Conservation (phyloP, 2,888 invertebrate genomes). For the Nomada fucata region DNA sequence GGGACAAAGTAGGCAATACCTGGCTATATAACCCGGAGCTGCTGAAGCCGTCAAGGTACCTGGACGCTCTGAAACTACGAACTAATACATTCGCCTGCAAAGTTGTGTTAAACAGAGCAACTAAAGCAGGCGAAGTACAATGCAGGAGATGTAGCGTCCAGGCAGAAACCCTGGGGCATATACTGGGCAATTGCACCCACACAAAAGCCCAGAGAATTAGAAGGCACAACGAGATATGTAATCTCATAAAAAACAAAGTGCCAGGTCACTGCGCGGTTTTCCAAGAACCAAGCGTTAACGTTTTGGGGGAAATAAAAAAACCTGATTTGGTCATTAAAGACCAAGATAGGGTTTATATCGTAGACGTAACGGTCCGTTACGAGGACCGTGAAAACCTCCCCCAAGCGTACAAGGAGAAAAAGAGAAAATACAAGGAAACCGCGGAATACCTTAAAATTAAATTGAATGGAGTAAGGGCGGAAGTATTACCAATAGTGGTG, state of each 20-base stretch:
- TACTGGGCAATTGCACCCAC: no score
- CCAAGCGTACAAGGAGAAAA: background rate
- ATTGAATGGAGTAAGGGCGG: no score
- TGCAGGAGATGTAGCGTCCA: no score
- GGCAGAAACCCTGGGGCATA: no score
- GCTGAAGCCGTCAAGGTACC: background rate
- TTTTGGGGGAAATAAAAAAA: background rate
- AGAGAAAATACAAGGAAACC: background rate
- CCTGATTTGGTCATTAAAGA: slow-evolving; percentile 23
- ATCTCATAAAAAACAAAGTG: background rate
- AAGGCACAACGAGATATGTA: slow-evolving; percentile 17
- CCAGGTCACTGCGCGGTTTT: background rate
- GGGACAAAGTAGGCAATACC: background rate
- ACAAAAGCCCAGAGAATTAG: no score
- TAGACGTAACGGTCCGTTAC: no score
- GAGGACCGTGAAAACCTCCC: background rate
- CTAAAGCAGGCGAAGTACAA: no score
- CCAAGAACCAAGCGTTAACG: background rate
- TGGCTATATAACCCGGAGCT: background rate
- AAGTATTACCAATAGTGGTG: no score
- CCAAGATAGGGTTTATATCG: background rate
- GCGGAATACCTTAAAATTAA: background rate
- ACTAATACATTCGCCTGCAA: background rate
- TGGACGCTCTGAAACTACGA: background rate
- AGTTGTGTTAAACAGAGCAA: background rate